These are phyloP conservation scores for Alethe castanea DNA, from an alignment of 2,113 vertebrate species.

Conservation along the genomic window DNA sequence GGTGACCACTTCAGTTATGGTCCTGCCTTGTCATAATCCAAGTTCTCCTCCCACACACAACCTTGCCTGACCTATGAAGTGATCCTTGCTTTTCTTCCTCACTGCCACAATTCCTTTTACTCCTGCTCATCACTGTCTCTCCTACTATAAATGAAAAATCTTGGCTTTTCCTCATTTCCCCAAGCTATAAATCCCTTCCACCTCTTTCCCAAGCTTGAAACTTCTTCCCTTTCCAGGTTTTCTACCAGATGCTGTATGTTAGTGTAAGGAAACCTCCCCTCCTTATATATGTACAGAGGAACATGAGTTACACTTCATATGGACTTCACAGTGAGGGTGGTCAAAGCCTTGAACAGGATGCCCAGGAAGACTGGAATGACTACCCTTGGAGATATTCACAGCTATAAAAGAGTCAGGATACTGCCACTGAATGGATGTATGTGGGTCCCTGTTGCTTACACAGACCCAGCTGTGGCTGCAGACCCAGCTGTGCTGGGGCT, in stretches of 20 bases:
- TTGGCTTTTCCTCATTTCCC: neutral
- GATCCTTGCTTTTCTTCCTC: neutral
- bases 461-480: neutral
- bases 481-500: neutral
- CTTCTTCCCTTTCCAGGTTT: neutral
- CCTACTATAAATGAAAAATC: neutral
- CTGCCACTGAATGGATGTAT: neutral
- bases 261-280: neutral
- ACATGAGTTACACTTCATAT: neutral
- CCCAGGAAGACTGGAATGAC: neutral
- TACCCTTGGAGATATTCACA: neutral
- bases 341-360: neutral
- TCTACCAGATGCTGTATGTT: neutral
- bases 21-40: neutral
- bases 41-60: neutral
- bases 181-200: neutral
- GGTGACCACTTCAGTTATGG: neutral
- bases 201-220: neutral
- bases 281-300: neutral
- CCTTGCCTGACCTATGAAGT: conserved; percentile 1
- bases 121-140: neutral
- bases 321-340: neutral
- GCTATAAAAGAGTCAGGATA: neutral
- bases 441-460: neutral
- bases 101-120: neutral